Conservation (phyloP, 2,888 invertebrate species). For the Coleophora flavipennella region DNA sequence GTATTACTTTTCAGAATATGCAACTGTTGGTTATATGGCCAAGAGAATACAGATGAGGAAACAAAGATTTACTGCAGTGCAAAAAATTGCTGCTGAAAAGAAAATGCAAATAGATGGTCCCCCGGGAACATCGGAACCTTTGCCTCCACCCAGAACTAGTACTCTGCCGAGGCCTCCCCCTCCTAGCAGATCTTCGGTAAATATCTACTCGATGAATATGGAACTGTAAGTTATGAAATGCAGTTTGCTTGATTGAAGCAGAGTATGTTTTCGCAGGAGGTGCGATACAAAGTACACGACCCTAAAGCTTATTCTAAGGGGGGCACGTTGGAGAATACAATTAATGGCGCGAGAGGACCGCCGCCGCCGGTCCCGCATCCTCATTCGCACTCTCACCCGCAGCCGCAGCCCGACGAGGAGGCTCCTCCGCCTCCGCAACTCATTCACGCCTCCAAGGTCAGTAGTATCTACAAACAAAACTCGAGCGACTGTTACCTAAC, state of each 20-base stretch:
- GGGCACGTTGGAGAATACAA: conserved; percentile 89
- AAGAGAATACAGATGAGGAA: conserved; percentile 97
- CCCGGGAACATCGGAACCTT: conserved; percentile 74
- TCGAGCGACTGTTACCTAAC: not conserved
- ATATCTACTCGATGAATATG: not conserved
- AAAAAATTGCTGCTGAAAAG: conserved; percentile 93
- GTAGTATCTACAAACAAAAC: not conserved
- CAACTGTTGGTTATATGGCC: conserved; percentile 97
- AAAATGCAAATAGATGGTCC: conserved; percentile 85
- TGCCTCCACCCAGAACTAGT: conserved; percentile 74
- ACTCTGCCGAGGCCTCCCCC: conserved; percentile 74
- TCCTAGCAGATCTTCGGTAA: conserved; percentile 58
- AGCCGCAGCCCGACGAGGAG: conserved; percentile 53
- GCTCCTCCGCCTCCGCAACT: conserved; percentile 79
- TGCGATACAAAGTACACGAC: conserved; percentile 94
- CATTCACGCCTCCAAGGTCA: conserved; percentile 41
- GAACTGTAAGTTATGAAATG: too few relatives aligned
- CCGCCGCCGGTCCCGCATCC: conserved; percentile 27
- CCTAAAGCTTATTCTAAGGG: conserved; percentile 93
- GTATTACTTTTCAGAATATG: conserved; percentile 84
- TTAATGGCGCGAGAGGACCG: conserved; percentile 81
- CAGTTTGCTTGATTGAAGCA: not conserved
- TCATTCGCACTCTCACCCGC: not conserved
- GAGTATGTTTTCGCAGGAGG: conserved; percentile 76
- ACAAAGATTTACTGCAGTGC: conserved; percentile 89